Evolutionary conservation across 2,888 invertebrate species (phyloP).

Genomic region (Anthophora plumipes): DNA sequence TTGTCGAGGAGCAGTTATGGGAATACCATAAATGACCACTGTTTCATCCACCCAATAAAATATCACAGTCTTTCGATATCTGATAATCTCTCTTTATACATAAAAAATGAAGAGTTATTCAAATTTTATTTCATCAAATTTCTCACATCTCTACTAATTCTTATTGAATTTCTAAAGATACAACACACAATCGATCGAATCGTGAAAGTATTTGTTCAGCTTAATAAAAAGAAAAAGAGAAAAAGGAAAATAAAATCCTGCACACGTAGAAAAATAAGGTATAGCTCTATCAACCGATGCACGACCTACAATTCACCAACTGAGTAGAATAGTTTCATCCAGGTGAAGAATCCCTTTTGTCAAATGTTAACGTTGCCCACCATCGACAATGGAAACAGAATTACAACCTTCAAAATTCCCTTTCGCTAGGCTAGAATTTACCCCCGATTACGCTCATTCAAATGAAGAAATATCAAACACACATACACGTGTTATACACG

Average conservation of each 20-base stretch:
- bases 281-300: not conserved
- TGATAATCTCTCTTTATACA: not conserved
- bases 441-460: constrained; percentile 30
- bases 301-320: no score
- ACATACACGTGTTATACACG: not conserved
- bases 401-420: constrained; percentile 30
- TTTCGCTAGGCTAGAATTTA: constrained; percentile 15
- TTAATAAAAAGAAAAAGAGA: not conserved
- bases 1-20: not conserved
- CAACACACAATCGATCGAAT: not conserved
- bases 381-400: constrained; percentile 25
- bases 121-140: not conserved
- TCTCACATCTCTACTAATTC: no score
- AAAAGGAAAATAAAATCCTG: no score
- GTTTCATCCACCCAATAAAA: not conserved
- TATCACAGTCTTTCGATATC: not conserved
- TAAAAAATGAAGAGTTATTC: not conserved
- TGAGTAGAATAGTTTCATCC: not conserved
- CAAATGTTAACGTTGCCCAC: not conserved
- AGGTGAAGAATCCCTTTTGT: not conserved
- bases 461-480: constrained; percentile 29
- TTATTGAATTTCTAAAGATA: no score
- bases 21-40: not conserved
- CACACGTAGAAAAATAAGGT: not conserved
- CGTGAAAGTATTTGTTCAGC: not conserved